Evolutionary conservation across 2,888 invertebrate species (phyloP), one percentile per base, ranked within the genome.

Genomic region (Drosophila subquinaria): DNA sequence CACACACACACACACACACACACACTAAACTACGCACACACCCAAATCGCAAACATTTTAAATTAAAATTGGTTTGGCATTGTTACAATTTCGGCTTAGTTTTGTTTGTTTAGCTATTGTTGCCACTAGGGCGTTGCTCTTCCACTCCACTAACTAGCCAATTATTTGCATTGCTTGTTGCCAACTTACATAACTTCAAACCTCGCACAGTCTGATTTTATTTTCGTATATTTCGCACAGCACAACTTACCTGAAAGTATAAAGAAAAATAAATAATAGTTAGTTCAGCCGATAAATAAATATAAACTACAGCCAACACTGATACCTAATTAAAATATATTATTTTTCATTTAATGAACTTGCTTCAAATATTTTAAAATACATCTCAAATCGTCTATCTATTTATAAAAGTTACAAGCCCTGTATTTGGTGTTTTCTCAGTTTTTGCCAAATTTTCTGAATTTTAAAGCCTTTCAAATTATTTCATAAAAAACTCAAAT

Each of bases 1-100:
- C 15, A 43, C 20, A 42, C 5, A 15, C 1, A 13, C 17, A 17
- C 17, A 56, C 30, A 60, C 15, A 43, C 20, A 42, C 5, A 15
- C 1, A 13, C 17, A 17, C 17, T 17, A 17, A 17, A 17, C 17
- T 35, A 35, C 17, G 35, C 60, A 43, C 55, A 71, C 74, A 57
- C 51, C 68, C 67, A 86, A 78, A 57, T 75, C 64, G 69, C 68
- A 72, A 74, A 64, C 71, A 76, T 81, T 88, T 72, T 67, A 77
- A 86, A 83, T 75, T 65, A 81, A 82, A 88, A 86, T 83, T 77
- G 88, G 68, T 68, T 76, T 75, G 73, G 51, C 70, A 79, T 79
- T 81, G 83, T 78, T 75, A 74, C 76, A 66, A 74, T 79, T 82
- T 85, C 57, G 71, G 66, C 66, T 64, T 45, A 52, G 62, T 63